Conservation (phyloP, 2,888 invertebrate species). For the Aelia acuminata region DNA sequence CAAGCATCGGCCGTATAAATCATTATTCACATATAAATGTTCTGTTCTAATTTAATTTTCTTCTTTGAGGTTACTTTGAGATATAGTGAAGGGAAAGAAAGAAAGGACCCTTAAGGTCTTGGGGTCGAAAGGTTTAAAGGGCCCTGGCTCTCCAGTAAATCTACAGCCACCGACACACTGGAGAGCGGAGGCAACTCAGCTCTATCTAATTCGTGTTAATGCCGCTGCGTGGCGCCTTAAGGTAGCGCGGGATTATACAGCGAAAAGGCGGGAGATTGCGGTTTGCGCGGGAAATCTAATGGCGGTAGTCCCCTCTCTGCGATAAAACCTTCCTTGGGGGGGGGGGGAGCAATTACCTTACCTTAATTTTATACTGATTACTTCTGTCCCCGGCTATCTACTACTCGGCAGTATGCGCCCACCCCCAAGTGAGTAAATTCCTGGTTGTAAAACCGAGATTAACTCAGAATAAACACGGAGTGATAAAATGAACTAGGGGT, state of each 20-base stretch:
- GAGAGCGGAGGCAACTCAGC: not conserved
- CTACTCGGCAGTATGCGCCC: not conserved
- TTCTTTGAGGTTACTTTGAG: not conserved
- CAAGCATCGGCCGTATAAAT: too few species aligned
- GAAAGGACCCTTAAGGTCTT: not conserved
- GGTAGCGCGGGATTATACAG: conserved; percentile 23
- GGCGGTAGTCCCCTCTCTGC: not conserved
- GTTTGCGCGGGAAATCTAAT: not conserved
- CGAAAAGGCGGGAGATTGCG: not conserved
- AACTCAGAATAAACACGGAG: not conserved
- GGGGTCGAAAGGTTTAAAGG: not conserved
- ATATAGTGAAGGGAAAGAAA: too few species aligned
- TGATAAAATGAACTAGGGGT: not conserved
- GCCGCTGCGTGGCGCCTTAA: conserved; percentile 22
- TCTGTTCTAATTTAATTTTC: not conserved
- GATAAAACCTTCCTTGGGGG: conserved; percentile 17
- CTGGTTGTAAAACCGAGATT: not conserved
- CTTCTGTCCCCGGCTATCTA: not conserved
- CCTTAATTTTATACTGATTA: conserved; percentile 33
- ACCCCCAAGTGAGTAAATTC: not conserved
- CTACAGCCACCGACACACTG: not conserved
- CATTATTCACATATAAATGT: too few species aligned
- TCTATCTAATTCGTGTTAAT: conserved; percentile 32
- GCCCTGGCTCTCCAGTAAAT: not conserved
- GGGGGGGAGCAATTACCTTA: conserved; percentile 13